Base-by-base conservation (phyloP, 1,140 invertebrate species). In the Pissodes strobi region DNA sequence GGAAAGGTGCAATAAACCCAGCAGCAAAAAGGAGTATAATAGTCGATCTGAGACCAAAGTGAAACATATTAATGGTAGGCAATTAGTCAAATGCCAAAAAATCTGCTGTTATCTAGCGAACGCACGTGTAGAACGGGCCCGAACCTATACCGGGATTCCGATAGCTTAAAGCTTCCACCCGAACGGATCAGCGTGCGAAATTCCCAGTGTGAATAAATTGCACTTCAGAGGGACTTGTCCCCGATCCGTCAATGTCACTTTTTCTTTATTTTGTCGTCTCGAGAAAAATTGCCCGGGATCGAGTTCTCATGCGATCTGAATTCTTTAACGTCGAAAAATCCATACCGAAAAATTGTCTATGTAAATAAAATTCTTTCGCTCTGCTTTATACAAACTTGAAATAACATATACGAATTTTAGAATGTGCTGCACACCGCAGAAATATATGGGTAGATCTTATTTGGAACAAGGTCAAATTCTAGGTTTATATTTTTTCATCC, bases 21-120 rank as follows among this genome's bases (percentile, higher is more conserved):
- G 53, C n/a, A 55, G 51, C 51, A 37, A 62, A 62, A 62, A 53
- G 51, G 27, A 57, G 60, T 67, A 67, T 62, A 69, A 64, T 64
- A 66, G 45, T 52, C 46, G 64, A 64, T 66, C 62, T 60, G 63
- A 59, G 58, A 51, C 52, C 64, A 66, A 68, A 55, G 56, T 69
- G 74, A 75, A 74, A 62, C 64, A 73, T 70, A 75, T 73, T 72
- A 73, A 75, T 74, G 69, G 59, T 19, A 12, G 12, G 64, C 63
- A 72, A 75, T 75, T 75, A 74, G 72, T 75, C 64, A 69, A 69
- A 69, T 69, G 69, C 67, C 69, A 53, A 69, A 72, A 71, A 72
- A 68, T 69, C 70, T 69, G 52, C 59, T 60, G 60, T 66, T 72
- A 69, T 72, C 70, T 69, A 49, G 38, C 48, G 56, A 39, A 69